A percentile compares a stretch with the other conserved stretches of the same genome.
phyloP scores from a whole-genome alignment of 2,113 vertebrate genomes.

The Tricholaema leucomelas region DNA sequence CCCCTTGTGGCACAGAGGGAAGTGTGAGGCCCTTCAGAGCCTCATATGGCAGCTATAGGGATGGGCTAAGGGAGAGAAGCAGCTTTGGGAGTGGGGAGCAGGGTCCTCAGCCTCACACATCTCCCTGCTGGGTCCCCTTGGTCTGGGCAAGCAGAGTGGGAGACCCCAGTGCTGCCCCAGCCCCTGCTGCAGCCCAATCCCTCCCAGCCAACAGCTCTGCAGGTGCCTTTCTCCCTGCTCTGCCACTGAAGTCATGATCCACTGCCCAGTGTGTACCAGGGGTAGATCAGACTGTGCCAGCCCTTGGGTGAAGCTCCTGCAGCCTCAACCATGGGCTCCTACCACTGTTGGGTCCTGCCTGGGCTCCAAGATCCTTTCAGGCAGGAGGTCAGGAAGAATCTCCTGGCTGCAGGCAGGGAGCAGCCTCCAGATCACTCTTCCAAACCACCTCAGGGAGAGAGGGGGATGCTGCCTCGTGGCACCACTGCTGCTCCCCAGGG shows the following conservation, averaged over 20 bases:
- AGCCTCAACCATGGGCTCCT: fast-evolving
- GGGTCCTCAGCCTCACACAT: neutral
- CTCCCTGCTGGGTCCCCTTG: fast-evolving
- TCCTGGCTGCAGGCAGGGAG: neutral
- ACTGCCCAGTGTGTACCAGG: neutral
- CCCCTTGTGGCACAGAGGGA: fast-evolving
- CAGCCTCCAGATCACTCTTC: neutral
- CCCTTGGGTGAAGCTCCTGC: neutral
- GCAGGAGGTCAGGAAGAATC: neutral
- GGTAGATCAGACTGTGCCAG: fast-evolving
- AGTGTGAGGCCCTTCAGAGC: neutral
- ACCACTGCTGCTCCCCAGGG: too few relatives aligned
- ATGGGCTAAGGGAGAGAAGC: neutral
- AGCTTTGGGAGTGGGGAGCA: fast-evolving
- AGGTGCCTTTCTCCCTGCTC: neutral
- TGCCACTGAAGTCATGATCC: neutral
- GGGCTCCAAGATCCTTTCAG: neutral
- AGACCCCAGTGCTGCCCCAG: neutral
- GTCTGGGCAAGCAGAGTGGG: neutral
- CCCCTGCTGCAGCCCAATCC: neutral
- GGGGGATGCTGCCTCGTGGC: fast-evolving
- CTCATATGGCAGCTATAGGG: fast-evolving
- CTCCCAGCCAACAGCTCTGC: neutral
- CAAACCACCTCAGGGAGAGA: fast-evolving
- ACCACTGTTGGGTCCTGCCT: neutral